phyloP scores from a whole-genome alignment of 2,113 vertebrate genomes.

The Toxostoma redivivum region DNA sequence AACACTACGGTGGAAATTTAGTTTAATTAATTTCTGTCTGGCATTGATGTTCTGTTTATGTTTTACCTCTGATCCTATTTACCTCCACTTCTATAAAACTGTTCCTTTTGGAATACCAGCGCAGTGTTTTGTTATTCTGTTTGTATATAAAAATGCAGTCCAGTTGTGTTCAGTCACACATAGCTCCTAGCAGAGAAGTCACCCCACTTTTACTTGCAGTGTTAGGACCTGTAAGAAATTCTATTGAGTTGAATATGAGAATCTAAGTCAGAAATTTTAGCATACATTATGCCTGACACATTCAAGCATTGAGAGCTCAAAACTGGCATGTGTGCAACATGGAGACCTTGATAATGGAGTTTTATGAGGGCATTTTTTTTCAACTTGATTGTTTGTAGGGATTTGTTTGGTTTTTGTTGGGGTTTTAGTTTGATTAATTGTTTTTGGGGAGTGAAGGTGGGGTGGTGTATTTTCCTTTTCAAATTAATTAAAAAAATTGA shows the following conservation, averaged over 20 bases:
- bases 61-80: background rate
- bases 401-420: background rate
- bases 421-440: background rate
- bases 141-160: background rate
- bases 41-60: background rate
- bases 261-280: background rate
- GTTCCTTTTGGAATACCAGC: background rate
- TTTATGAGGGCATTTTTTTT: background rate
- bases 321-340: background rate
- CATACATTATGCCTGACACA: background rate
- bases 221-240: background rate
- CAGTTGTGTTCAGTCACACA: background rate
- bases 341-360: background rate
- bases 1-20: background rate
- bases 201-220: background rate
- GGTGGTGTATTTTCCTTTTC: background rate
- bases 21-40: background rate
- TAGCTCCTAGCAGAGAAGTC: background rate
- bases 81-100: background rate
- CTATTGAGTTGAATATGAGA: background rate
- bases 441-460: too few relatives aligned
- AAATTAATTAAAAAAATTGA: background rate
- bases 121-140: background rate
- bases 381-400: background rate
- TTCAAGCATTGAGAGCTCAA: background rate